phyloP scores from a whole-genome alignment of 2,797 vertebrate genomes.

The Paguma larvata region DNA sequence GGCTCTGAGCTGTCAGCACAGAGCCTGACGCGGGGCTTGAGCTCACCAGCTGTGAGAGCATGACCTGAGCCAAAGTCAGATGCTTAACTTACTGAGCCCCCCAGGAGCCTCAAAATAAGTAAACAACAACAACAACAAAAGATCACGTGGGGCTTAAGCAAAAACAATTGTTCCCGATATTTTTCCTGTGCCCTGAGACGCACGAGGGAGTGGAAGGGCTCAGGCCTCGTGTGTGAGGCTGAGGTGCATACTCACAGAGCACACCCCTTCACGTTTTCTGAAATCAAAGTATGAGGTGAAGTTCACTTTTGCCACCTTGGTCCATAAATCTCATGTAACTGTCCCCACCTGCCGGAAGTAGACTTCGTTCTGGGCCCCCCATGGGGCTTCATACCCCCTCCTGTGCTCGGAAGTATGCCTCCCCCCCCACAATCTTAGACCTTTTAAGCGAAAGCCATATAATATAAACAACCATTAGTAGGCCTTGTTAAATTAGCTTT shows the following conservation, averaged over 20 bases:
- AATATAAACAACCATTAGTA: background rate
- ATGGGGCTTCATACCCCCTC: background rate
- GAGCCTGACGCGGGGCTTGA: too few species aligned
- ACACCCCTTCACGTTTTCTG: background rate
- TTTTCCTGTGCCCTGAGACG: background rate
- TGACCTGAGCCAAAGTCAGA: too few species aligned
- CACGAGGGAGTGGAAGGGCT: background rate
- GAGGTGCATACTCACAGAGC: background rate
- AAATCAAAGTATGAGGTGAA: background rate
- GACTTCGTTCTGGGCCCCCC: background rate
- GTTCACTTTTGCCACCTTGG: background rate
- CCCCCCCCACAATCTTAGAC: background rate
- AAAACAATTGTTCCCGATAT: background rate
- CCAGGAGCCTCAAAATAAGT: too few species aligned
- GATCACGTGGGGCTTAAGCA: background rate
- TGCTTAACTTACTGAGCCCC: too few species aligned
- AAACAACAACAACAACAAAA: background rate
- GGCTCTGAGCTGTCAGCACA: too few species aligned
- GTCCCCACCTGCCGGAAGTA: background rate
- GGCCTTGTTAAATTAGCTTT: background rate
- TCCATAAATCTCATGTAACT: background rate
- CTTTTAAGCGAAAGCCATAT: slow-evolving; percentile 2
- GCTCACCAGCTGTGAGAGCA: rapidly evolving
- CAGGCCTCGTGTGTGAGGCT: background rate
- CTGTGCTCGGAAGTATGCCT: background rate